Evolutionary conservation across 2,113 vertebrate genomes (phyloP), one percentile per base, ranked within the genome.

Genomic region (Hydrolagus affinis): DNA sequence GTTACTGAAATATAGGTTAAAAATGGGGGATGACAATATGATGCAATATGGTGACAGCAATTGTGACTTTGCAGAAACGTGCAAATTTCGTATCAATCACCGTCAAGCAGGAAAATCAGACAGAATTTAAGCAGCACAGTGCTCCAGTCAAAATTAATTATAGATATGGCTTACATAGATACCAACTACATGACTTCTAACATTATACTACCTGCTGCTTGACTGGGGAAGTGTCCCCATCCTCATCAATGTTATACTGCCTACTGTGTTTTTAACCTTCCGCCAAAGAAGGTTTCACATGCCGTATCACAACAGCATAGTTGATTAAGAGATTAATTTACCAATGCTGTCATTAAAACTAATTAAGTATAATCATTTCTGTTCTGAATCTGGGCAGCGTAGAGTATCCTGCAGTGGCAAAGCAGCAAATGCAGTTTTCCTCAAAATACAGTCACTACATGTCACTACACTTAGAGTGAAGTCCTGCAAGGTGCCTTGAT

Each of bases 131-230:
- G 66, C 60, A 30, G 60, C 30, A 30, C 11, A 66, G 25, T 15
- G 32, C 19, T 64, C 23, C 23, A 30, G 23, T 66, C 77, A 83
- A 83, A 83, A 83, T 83, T 19, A 83, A 83, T 83, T 83, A 66
- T 21, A 68, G 4, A 9, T 66, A 17, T 66, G 25, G 8, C 15
- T 68, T 83, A 28, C 28, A 83, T 30, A 83, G 66, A 21, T 83
- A 83, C 14, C 60, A 17, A 17, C 59, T 64, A 19, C 60, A 64
- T 66, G 78, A 30, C 32, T 66, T 32, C 62, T 32, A 28, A 83
- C 21, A 59, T 32, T 56, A 32, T 21, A 19, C 11, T 8, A 83
- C 60, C 62, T 83, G 62, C 17, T 83, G 25, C 8, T 62, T 83
- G 25, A n/a, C n/a, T n/a, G n/a, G n/a, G n/a, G n/a, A n/a, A n/a